Percentiles rank a stretch among this genome's conserved stretches.
These are phyloP conservation scores for Sinodicranocentrus sp. DNA, from an alignment of 2,888 invertebrate species.

Conservation along the genomic window DNA sequence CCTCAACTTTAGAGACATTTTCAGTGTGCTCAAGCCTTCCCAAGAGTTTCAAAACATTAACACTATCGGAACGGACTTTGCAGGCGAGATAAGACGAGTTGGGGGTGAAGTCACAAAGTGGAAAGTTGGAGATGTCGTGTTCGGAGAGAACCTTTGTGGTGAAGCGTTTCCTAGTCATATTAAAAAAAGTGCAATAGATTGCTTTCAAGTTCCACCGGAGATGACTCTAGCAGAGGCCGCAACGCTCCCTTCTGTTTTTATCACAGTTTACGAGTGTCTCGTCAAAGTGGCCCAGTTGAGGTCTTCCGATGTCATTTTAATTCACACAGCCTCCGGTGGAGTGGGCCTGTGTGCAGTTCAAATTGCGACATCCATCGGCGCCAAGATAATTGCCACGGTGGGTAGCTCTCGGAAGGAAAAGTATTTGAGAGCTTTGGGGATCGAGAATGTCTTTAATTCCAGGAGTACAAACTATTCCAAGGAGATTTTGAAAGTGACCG, in stretches of 20 bases:
- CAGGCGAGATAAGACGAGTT: constrained; percentile 3
- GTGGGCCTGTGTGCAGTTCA: constrained; percentile 58
- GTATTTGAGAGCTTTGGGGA: constrained; percentile 35
- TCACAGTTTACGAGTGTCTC: constrained; percentile 34
- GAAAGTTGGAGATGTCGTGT: constrained; percentile 24
- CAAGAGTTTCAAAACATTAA: background rate
- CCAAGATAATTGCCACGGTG: constrained; percentile 50
- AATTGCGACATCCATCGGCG: constrained; percentile 28
- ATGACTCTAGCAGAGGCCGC: constrained; percentile 46
- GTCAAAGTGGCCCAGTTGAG: constrained; percentile 15
- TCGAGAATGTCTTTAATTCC: constrained; percentile 41
- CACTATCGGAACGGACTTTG: constrained; percentile 14
- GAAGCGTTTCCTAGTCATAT: constrained; percentile 39
- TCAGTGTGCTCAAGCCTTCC: constrained; percentile 29
- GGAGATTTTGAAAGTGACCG: constrained; percentile 11
- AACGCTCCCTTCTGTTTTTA: constrained; percentile 57
- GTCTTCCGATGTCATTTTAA: constrained; percentile 6
- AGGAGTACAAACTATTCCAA: constrained; percentile 16
- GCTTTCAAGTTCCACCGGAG: constrained; percentile 37
- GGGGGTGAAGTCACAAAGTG: constrained; percentile 19
- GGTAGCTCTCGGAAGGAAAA: constrained; percentile 49
- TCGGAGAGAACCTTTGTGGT: constrained; percentile 16
- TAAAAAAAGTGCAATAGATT: background rate
- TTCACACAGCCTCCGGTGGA: constrained; percentile 48
- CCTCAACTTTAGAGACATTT: constrained; percentile 29